Base-by-base conservation (phyloP, 1,140 invertebrate species). In the Drosophila orosa region DNA sequence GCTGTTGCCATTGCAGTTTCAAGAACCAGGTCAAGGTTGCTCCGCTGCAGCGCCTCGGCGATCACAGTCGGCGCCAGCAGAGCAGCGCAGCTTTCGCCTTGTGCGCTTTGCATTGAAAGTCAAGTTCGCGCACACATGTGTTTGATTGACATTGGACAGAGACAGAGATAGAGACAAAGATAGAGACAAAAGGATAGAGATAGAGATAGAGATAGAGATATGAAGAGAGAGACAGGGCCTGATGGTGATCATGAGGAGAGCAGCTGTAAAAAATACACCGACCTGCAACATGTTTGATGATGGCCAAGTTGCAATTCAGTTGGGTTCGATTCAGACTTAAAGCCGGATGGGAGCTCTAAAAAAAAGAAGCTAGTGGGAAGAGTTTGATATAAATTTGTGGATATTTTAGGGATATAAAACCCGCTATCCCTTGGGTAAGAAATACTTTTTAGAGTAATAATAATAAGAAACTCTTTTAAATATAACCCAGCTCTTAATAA, bases 21-120 rank as follows among this genome's bases (percentile, higher is more conserved):
- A 90, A 90, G 86, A 90, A 90, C 86, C 85, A 57, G 86, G 86
- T 89, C 86, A 90, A 90, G 86, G 86, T 90, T 90, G 78, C 52
- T 68, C 33, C 66, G 72, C 45, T 71, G 63, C 66, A 56, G 47
- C 42, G 74, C 63, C 50, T 52, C 45, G 57, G 17, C 68, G 74
- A 81, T 80, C 78, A 35, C 65, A 63, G 68, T 44, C 62, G 65
- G 39, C 71, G 42, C 17, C 83, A 60, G 63, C 35, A 17, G 44
- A 61, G 48, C 77, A 57, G 27, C 83, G 63, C 74, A 81, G 84
- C 73, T 87, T 76, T 87, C 72, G 84, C 83, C 83, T 89, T 89
- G 84, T 84, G 66, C 73, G 84, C 76, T 89, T 89, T 68, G 57
- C 80, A 89, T 89, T 89, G 84, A 89, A 89, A 89, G 84, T 89